Evolutionary conservation across 2,113 vertebrate genomes (phyloP).

Genomic region (Macrotis lagotis): DNA sequence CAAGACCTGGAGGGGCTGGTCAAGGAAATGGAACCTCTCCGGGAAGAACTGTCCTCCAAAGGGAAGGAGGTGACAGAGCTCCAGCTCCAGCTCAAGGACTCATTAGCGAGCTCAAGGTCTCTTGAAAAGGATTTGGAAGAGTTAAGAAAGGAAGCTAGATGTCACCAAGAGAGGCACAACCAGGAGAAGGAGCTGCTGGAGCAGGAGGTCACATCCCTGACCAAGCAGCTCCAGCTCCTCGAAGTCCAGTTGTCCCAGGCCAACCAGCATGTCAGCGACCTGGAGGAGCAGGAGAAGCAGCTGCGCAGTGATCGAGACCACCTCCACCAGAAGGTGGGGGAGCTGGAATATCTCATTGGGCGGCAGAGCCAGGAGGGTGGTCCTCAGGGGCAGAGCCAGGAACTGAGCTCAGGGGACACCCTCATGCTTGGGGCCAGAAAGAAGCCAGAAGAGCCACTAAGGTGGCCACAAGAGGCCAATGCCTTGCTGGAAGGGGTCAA

Average conservation of each 20-base stretch:
- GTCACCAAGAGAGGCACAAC: slow-evolving; percentile 76
- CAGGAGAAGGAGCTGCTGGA: slow-evolving; percentile 82
- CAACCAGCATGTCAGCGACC: slow-evolving; percentile 83
- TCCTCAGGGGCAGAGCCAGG: slow-evolving; percentile 74
- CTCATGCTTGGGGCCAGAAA: slow-evolving; percentile 79
- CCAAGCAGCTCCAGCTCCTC: slow-evolving; percentile 83
- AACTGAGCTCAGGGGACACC: slow-evolving; percentile 78
- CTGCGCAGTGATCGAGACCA: slow-evolving; percentile 83
- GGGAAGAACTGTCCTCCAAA: slow-evolving; percentile 85
- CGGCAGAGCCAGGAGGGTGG: slow-evolving; percentile 73
- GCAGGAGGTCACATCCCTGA: slow-evolving; percentile 77
- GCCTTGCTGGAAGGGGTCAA: slow-evolving; percentile 80
- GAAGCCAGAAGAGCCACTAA: slow-evolving; percentile 79
- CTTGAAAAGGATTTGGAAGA: slow-evolving; percentile 85
- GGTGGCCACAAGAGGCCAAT: slow-evolving; percentile 79
- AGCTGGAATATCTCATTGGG: slow-evolving; percentile 79
- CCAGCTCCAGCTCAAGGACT: slow-evolving; percentile 86
- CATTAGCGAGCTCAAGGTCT: slow-evolving; percentile 82
- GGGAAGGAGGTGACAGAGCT: slow-evolving; percentile 87
- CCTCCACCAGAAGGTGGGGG: slow-evolving; percentile 77
- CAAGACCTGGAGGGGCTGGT: slow-evolving; percentile 82
- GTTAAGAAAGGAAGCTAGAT: slow-evolving; percentile 77
- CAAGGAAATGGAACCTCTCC: slow-evolving; percentile 81
- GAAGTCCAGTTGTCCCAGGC: slow-evolving; percentile 83
- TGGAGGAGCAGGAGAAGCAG: slow-evolving; percentile 87